Percentiles rank a stretch among this genome's conserved stretches.
Conservation (phyloP, 2,797 vertebrate genomes). For the Lithobates pipiens region DNA sequence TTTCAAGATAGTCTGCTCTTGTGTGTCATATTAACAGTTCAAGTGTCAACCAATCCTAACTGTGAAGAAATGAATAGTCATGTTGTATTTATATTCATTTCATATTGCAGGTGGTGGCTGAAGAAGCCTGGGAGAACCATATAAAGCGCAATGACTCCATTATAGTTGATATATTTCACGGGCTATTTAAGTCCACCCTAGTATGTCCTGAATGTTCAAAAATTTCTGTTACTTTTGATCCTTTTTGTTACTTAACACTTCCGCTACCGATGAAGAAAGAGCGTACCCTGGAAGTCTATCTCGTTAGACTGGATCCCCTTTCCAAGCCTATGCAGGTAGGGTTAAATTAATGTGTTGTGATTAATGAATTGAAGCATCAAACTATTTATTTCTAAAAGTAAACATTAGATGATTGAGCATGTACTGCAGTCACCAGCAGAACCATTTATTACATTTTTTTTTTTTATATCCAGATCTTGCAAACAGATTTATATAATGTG, state of each 20-base stretch:
- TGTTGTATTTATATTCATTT: neutral
- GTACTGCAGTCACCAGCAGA: too few species aligned
- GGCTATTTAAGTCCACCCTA: conserved; percentile 97
- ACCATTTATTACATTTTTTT: too few species aligned
- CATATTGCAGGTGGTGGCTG: conserved; percentile 89
- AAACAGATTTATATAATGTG: too few species aligned
- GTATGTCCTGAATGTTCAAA: conserved; percentile 96
- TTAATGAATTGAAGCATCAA: neutral
- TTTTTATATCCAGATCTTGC: too few species aligned
- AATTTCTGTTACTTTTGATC: conserved; percentile 97
- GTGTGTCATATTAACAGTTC: too few species aligned
- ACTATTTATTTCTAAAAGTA: neutral
- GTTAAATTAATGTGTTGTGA: neutral
- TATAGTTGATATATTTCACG: conserved; percentile 99
- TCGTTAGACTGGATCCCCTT: conserved; percentile 92
- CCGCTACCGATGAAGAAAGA: conserved; percentile 98
- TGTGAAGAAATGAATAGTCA: too few species aligned
- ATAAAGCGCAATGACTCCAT: conserved; percentile 98
- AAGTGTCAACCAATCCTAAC: too few species aligned
- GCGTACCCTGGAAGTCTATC: conserved; percentile 92
- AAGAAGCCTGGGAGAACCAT: conserved; percentile 98
- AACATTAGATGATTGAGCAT: neutral
- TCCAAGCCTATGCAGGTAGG: conserved; percentile 93
- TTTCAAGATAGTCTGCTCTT: neutral
- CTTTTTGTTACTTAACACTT: conserved; percentile 98